Percentiles rank a stretch among this genome's conserved stretches.
phyloP scores from a whole-genome alignment of 1,140 invertebrate species.

The Drosophila bifasciata region DNA sequence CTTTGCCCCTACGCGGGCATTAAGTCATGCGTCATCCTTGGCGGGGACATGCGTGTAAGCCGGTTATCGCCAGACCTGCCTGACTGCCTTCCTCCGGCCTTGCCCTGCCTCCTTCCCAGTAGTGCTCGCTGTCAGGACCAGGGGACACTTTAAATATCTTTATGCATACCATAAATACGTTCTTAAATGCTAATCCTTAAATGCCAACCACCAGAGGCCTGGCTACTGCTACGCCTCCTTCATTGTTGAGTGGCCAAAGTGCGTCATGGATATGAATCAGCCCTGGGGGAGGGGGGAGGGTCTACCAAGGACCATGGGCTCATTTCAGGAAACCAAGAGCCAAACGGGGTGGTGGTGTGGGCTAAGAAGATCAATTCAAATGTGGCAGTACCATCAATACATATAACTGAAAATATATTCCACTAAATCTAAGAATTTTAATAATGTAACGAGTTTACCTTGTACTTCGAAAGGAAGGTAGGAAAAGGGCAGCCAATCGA shows the following conservation, averaged over 20 bases:
- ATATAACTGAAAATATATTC: background rate
- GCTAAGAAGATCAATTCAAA: constrained; percentile 33
- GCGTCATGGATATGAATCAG: constrained; percentile 22
- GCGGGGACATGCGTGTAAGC: constrained; percentile 67
- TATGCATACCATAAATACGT: constrained; percentile 68
- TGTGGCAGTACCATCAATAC: background rate
- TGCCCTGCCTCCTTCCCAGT: constrained; percentile 16
- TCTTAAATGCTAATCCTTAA: constrained; percentile 70
- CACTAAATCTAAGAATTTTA: background rate
- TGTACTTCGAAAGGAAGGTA: no score
- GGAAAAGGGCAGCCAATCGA: no score
- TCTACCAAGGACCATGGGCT: background rate
- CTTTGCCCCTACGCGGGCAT: constrained; percentile 27
- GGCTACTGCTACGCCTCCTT: background rate
- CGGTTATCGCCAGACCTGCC: constrained; percentile 48
- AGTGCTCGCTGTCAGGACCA: constrained; percentile 2
- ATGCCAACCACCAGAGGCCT: constrained; percentile 5
- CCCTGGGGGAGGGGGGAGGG: constrained; percentile 8
- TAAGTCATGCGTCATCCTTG: constrained; percentile 75
- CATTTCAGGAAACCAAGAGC: constrained; percentile 23
- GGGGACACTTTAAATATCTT: constrained; percentile 67
- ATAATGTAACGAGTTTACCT: background rate
- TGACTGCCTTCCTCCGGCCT: constrained; percentile 33
- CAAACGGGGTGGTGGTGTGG: background rate
- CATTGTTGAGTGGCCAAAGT: constrained; percentile 2